A percentile compares a stretch with the other conserved stretches of the same genome.
phyloP scores from a whole-genome alignment of 2,113 vertebrate genomes.

The Procavia capensis region DNA sequence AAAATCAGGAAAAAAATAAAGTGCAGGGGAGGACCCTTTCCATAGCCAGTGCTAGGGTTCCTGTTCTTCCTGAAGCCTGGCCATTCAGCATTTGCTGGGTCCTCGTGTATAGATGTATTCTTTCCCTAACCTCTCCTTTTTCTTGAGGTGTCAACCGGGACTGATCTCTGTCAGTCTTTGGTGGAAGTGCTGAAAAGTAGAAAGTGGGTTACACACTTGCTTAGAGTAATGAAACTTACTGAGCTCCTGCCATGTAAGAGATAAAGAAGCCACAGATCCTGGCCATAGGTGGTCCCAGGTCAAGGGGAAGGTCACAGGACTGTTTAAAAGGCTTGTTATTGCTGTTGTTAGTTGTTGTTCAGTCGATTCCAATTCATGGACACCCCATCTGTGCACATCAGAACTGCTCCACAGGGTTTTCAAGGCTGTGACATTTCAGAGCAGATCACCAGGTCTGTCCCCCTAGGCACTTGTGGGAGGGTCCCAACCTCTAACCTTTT shows the following conservation, averaged over 20 bases:
- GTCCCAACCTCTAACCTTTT: too few species aligned
- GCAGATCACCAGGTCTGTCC: too few species aligned
- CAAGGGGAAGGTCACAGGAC: not conserved
- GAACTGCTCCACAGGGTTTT: too few species aligned
- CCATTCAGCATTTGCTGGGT: accelerated
- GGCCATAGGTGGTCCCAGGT: not conserved
- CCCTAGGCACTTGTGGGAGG: too few species aligned
- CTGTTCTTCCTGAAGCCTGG: not conserved
- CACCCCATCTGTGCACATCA: too few species aligned
- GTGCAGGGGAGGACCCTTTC: not conserved
- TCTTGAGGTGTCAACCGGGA: not conserved
- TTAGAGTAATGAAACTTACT: not conserved
- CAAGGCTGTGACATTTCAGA: too few species aligned
- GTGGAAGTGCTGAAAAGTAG: not conserved
- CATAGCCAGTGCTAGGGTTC: accelerated
- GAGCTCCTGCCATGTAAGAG: too few species aligned
- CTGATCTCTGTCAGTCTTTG: not conserved
- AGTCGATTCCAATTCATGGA: too few species aligned
- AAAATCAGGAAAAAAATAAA: too few species aligned
- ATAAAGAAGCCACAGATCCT: not conserved
- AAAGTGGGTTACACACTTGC: not conserved
- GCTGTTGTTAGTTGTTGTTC: too few species aligned
- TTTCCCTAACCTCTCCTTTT: not conserved
- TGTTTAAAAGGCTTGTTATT: not conserved
- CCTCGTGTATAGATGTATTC: accelerated